Evolutionary conservation across 2,797 vertebrate genomes (phyloP).

Genomic region (Chelon labrosus): DNA sequence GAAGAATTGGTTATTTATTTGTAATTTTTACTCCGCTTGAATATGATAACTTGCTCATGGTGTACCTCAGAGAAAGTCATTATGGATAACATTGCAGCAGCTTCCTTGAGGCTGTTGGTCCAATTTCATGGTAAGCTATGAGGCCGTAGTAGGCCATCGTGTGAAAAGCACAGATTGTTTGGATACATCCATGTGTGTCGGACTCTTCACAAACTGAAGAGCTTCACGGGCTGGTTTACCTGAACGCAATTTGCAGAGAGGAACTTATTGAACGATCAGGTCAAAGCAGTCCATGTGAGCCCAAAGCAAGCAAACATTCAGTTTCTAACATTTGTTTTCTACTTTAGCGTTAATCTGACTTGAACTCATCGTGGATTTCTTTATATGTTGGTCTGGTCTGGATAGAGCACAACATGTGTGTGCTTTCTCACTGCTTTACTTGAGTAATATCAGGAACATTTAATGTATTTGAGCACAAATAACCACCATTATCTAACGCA

Average conservation of each 20-base stretch:
- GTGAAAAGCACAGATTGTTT: background rate
- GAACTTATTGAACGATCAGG: too few relatives aligned
- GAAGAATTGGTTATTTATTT: background rate
- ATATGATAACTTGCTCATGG: background rate
- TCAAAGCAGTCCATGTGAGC: too few relatives aligned
- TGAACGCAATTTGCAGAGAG: background rate
- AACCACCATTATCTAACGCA: too few relatives aligned
- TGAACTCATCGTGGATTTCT: too few relatives aligned
- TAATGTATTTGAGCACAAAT: too few relatives aligned
- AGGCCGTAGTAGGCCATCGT: background rate
- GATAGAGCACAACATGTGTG: too few relatives aligned
- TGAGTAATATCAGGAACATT: too few relatives aligned
- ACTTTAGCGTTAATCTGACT: too few relatives aligned
- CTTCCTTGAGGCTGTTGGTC: background rate
- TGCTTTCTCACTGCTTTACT: too few relatives aligned
- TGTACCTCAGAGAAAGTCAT: background rate
- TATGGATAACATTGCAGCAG: background rate
- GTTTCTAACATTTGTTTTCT: too few relatives aligned
- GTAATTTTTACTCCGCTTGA: background rate
- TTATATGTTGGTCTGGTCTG: too few relatives aligned
- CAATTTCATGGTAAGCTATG: background rate
- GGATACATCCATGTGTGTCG: background rate
- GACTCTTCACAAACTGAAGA: background rate
- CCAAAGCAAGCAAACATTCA: too few relatives aligned
- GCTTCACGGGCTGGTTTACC: background rate